Evolutionary conservation across 1,140 invertebrate genomes (phyloP).

Genomic region (Neoseiulus cucumeris): DNA sequence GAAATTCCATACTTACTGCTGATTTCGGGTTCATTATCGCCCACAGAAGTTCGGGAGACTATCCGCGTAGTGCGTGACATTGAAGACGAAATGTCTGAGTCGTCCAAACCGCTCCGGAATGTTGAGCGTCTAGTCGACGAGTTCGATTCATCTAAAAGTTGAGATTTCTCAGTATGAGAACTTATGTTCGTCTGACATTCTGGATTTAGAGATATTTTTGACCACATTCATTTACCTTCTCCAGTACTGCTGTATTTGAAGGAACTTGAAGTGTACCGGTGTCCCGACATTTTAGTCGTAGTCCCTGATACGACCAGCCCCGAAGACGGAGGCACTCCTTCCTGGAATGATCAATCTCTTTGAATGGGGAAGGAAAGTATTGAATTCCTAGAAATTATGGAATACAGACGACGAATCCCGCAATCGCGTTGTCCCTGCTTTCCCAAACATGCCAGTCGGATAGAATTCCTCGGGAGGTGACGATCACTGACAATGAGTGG

Average conservation of each 20-base stretch:
- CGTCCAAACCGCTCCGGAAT: neutral
- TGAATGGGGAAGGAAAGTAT: too few relatives aligned
- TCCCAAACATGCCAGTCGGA: too few relatives aligned
- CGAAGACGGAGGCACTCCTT: too few relatives aligned
- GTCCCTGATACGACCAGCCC: neutral
- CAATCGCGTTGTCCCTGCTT: too few relatives aligned
- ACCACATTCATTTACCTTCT: neutral
- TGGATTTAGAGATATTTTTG: neutral
- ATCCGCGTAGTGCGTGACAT: neutral
- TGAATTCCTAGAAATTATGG: too few relatives aligned
- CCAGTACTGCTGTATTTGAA: slow-evolving; percentile 6
- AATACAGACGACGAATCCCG: too few relatives aligned
- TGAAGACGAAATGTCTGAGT: neutral
- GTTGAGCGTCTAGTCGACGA: neutral
- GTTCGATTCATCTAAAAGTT: neutral
- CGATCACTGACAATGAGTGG: too few relatives aligned
- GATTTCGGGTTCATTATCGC: neutral
- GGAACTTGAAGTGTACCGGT: neutral
- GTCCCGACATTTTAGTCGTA: neutral
- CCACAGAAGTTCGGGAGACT: neutral
- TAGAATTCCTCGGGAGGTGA: too few relatives aligned
- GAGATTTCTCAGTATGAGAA: too few relatives aligned
- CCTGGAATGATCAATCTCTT: too few relatives aligned
- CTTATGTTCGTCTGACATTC: too few relatives aligned
- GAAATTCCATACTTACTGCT: neutral